Base-by-base conservation (phyloP, 2,888 invertebrate genomes). In the Troides aeacus region DNA sequence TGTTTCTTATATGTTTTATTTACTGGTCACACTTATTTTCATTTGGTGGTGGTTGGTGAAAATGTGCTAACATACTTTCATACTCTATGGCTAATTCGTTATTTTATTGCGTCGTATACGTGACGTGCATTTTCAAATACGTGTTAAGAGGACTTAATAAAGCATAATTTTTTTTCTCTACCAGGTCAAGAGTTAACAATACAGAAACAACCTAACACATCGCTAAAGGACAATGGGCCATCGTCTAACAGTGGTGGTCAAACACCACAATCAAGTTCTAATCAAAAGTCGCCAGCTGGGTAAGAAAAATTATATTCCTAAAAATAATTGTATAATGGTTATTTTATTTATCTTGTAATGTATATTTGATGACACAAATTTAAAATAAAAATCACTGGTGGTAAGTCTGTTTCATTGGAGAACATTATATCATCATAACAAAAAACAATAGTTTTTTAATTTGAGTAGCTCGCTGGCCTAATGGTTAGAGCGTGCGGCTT, bases 161-260 rank as follows among this genome's bases (percentile, higher is more conserved):
- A 36, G 17, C 39, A n/a, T 61, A 5, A 30, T 36, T 4, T 18
- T n/a, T 61, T 39, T 61, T 61, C 12, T 76, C 64, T 58, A 71
- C 66, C 76, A 93, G 93, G 98, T 74, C 98, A 98, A 94, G 98
- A 98, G 92, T 93, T 98, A 83, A 98, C 98, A 78, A 98, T 98
- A 91, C 98, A 98, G 85, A 98, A 98, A 88, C 98, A 98, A 90
- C 97, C 98, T 64, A 98, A 98, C 85, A 97, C 97, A 58, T 97
- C 97, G 88, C 90, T 97, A 73, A 96, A 96, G 87, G 97, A 96
- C 86, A 94, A 94, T 82, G 95, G 94, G 76, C 90, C 93, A 64
- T 89, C 90, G 4, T 91, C 92, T 6, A 92, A 90, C 74, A 89
- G 83, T 76, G 93, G 92, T 8, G 91, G 89, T 17, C 93, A 92